Conservation (phyloP, 1,140 invertebrate species). For the Papilio glaucus region DNA sequence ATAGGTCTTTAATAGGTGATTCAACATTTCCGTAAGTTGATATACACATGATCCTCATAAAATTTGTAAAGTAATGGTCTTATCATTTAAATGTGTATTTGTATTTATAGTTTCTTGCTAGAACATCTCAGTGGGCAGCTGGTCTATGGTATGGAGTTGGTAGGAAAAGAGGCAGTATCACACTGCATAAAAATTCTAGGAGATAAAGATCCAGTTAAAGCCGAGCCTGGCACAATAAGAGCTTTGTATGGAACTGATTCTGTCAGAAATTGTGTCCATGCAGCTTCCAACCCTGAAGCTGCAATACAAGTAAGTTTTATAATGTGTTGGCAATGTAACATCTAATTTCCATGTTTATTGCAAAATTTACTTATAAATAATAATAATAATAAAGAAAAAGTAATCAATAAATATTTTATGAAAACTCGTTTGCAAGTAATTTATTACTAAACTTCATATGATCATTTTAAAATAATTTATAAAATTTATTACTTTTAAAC, state of each 20-base stretch:
- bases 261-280: conserved; percentile 89
- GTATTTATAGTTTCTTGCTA: conserved; percentile 78
- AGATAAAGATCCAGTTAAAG: conserved; percentile 86
- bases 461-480: no score
- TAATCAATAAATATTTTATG: no score
- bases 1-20: conserved; percentile 83
- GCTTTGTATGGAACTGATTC: conserved; percentile 89
- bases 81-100: conserved; percentile 38
- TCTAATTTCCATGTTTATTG: no score
- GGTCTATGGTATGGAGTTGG: conserved; percentile 89
- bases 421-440: no score
- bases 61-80: not conserved
- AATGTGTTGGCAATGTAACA: not conserved
- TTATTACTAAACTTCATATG: no score
- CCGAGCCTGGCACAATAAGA: conserved; percentile 87
- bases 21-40: conserved; percentile 85
- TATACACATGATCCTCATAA: not conserved
- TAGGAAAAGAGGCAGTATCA: conserved; percentile 88
- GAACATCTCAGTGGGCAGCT: conserved; percentile 88
- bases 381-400: no score
- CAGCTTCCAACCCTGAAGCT: conserved; percentile 84
- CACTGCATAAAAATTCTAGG: conserved; percentile 87
- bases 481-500: no score
- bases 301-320: conserved; percentile 80
- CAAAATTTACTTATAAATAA: no score